Base-by-base conservation (phyloP, 1,140 invertebrate genomes). In the Caenorhabditis inopinata region DNA sequence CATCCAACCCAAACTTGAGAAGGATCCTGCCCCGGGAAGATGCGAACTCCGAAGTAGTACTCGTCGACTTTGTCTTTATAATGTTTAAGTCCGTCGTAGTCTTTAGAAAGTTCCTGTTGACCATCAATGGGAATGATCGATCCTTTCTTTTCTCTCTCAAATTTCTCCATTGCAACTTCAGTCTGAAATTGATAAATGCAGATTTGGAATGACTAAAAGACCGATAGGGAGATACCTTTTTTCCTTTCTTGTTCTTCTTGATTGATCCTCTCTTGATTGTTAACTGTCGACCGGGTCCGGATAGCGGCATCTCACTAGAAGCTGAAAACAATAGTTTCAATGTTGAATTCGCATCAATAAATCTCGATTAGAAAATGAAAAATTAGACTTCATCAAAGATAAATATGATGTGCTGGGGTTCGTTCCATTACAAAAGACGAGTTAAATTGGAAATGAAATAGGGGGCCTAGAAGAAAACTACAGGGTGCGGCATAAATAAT, bases 1-100 rank as follows among this genome's bases (percentile, higher is more conserved):
- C 97, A 99, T n/a, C 97, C 97, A 3, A 99, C 93, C 89, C 95
- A 99, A 25, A 97, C 94, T 86, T 98, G 95, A 0, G 94, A 93
- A 0, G 96, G 96, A 89, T 99, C 97, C 90, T 99, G 96, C 73
- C 96, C 96, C 46, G 96, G 95, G 83, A 91, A 90, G 32, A 91
- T 89, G 32, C 95, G 89, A 12, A 93, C 90, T 18, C 95, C 95
- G 87, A 97, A 99, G 90, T 96, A 97, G 89, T 98, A 98, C 90
- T 99, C 96, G 88, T 98, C 96, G 86, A 98, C 95, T 9, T 96
- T 51, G 3, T 74, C 94, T 90, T 80, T 94, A 93, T 4, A 92
- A 92, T n/a, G 92, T 91, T 49, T 91, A 91, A 87, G 84, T 16
- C 86, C 86, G 18, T 46, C 78, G 25, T 82, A 53, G 51, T 87